These are phyloP conservation scores for Alloplasta piceator DNA, from an alignment of 2,888 invertebrate genomes.

Conservation along the genomic window DNA sequence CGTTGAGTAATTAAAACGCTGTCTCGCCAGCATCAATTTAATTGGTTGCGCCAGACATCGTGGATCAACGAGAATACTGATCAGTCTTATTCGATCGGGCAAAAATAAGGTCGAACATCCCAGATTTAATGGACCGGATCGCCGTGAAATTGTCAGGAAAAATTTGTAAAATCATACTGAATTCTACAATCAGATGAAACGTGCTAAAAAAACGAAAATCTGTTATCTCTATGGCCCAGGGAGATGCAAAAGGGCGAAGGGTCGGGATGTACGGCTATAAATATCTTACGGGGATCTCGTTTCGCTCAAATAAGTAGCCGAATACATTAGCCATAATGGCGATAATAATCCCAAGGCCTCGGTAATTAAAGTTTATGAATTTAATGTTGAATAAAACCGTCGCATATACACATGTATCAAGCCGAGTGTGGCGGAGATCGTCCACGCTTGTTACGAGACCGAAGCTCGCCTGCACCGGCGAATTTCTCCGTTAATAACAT, in stretches of 20 bases:
- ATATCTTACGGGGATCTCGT: not conserved
- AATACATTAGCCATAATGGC: slow-evolving; percentile 53
- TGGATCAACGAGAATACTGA: slow-evolving; percentile 9
- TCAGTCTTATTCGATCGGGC: slow-evolving; percentile 37
- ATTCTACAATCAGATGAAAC: not conserved
- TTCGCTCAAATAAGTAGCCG: not conserved
- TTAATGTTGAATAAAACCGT: slow-evolving; percentile 45
- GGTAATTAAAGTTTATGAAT: slow-evolving; percentile 61
- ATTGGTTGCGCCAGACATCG: slow-evolving; percentile 23
- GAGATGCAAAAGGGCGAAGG: not conserved
- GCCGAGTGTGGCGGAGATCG: slow-evolving; percentile 8
- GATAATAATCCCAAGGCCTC: slow-evolving; percentile 43
- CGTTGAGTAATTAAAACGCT: slow-evolving; percentile 12
- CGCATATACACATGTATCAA: slow-evolving; percentile 9
- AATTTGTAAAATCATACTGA: no score
- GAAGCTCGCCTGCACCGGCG: not conserved
- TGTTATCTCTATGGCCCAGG: not conserved
- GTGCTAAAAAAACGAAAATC: not conserved
- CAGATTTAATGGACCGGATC: not conserved
- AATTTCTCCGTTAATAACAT: slow-evolving; percentile 46
- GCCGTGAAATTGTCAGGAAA: no score
- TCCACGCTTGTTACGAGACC: slow-evolving; percentile 26
- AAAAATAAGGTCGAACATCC: slow-evolving; percentile 10
- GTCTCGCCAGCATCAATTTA: slow-evolving; percentile 43
- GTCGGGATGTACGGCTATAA: not conserved